Conservation (phyloP, 2,113 vertebrate genomes). For the Mesitornis unicolor region DNA sequence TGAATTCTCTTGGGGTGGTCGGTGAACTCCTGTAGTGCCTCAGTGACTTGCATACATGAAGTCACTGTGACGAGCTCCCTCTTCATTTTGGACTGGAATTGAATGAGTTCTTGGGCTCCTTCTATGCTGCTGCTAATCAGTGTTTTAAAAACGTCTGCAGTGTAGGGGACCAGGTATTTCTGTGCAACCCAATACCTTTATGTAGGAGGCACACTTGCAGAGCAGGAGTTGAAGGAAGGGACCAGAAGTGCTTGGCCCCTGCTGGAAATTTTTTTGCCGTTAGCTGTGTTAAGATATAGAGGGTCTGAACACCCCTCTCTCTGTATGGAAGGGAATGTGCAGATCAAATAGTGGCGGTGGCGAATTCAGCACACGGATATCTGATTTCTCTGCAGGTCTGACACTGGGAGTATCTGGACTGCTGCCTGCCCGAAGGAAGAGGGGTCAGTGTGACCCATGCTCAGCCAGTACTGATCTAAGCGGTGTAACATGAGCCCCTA, state of each 20-base stretch:
- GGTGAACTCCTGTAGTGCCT: not conserved
- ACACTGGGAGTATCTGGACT: slow-evolving; percentile 43
- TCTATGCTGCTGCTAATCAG: not conserved
- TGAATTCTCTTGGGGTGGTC: not conserved
- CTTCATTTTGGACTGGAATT: not conserved
- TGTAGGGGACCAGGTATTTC: not conserved
- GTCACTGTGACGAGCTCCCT: not conserved
- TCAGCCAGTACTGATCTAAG: not conserved
- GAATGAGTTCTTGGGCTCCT: not conserved
- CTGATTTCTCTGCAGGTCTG: slow-evolving; percentile 56
- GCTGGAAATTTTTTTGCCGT: not conserved
- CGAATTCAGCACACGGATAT: slow-evolving; percentile 56
- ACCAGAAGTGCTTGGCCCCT: not conserved
- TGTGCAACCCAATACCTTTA: not conserved
- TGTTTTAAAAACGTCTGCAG: fast-evolving
- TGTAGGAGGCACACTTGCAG: not conserved
- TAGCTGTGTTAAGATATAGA: not conserved
- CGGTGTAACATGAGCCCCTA: not conserved
- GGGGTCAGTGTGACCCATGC: slow-evolving; percentile 44
- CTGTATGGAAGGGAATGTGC: slow-evolving; percentile 40
- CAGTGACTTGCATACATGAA: fast-evolving
- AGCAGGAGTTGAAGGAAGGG: not conserved
- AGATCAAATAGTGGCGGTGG: not conserved
- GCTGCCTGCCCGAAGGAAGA: slow-evolving; percentile 39
- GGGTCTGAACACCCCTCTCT: not conserved